Conservation (phyloP, 2,888 invertebrate species). For the Sceliomorpha sp. region DNA sequence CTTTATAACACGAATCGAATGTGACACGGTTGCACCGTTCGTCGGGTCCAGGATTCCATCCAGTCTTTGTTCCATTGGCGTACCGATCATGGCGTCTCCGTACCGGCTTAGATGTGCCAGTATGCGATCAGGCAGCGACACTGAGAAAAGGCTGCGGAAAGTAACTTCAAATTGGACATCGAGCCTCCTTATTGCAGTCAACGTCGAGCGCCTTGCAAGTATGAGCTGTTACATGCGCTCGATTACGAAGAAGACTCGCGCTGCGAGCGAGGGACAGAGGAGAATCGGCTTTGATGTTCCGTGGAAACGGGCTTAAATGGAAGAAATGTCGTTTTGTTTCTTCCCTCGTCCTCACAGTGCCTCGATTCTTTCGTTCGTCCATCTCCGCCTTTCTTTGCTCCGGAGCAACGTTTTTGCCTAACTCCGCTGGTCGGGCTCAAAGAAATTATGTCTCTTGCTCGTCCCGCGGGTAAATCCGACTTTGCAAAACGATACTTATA, state of each 20-base stretch:
- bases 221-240: constrained; percentile 50
- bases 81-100: constrained; percentile 40
- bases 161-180: constrained; percentile 46
- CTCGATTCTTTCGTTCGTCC: constrained; percentile 54
- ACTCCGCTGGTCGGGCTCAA: constrained; percentile 21
- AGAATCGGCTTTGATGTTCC: constrained; percentile 58
- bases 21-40: constrained; percentile 9
- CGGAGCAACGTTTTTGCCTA: constrained; percentile 42
- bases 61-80: constrained; percentile 37
- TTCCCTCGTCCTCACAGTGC: constrained; percentile 49
- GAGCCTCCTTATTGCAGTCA: constrained; percentile 43
- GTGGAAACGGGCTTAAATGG: constrained; percentile 60
- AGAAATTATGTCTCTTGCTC: constrained; percentile 46
- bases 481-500: constrained; percentile 9
- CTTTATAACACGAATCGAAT: constrained; percentile 27
- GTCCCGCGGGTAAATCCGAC: constrained; percentile 15
- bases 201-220: constrained; percentile 49
- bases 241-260: constrained; percentile 42
- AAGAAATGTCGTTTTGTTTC: constrained; percentile 57
- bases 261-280: constrained; percentile 38
- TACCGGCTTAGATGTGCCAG: background rate
- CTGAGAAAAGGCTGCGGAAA: constrained; percentile 28
- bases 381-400: constrained; percentile 33
- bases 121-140: constrained; percentile 18
- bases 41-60: constrained; percentile 2